Conservation (phyloP, 2,888 invertebrate genomes). For the Myathropa florea region DNA sequence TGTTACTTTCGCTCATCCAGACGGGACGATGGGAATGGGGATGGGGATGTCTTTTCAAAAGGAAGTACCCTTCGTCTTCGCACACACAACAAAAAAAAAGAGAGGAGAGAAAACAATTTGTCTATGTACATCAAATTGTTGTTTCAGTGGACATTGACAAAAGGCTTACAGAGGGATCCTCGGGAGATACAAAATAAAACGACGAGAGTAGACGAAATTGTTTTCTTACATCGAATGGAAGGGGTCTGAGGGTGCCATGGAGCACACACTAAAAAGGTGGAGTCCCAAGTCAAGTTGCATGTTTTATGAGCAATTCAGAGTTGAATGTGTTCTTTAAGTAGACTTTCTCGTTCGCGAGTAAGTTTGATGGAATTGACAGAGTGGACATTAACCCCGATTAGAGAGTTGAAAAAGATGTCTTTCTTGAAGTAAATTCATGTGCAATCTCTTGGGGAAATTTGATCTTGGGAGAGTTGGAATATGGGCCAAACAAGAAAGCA, state of each 20-base stretch:
- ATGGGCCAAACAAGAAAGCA: neutral
- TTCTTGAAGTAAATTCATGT: neutral
- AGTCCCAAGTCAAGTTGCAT: neutral
- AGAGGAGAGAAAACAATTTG: conserved; percentile 46
- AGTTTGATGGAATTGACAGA: neutral
- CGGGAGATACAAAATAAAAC: conserved; percentile 12
- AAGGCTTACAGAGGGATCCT: conserved; percentile 35
- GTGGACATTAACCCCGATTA: neutral
- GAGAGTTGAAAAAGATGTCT: neutral
- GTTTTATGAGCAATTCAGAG: neutral
- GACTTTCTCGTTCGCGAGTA: neutral
- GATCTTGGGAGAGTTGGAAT: neutral
- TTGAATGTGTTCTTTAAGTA: neutral
- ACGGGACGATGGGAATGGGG: conserved; percentile 10
- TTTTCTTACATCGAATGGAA: neutral
- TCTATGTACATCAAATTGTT: conserved; percentile 56
- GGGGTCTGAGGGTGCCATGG: neutral
- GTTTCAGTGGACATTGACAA: conserved; percentile 57
- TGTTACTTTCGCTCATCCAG: conserved; percentile 38
- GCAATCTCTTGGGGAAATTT: neutral
- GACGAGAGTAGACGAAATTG: neutral
- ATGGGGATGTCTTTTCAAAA: neutral
- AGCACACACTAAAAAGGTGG: conserved; percentile 15
- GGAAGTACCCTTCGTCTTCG: neutral
- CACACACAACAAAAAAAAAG: neutral